phyloP scores from a whole-genome alignment of 2,888 invertebrate genomes.

The Epirrhoe alternata region DNA sequence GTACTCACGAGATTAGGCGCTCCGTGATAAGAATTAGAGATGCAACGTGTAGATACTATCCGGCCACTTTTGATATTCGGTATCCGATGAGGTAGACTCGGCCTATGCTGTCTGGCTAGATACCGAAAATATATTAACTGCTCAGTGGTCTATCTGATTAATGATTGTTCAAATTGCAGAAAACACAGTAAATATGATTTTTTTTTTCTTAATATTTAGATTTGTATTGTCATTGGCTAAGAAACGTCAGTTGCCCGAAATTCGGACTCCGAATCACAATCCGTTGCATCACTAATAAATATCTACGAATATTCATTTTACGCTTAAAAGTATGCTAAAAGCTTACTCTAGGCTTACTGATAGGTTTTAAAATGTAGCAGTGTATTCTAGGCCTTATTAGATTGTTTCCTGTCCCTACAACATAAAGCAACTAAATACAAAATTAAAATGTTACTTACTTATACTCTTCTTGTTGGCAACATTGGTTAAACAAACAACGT shows the following conservation, averaged over 20 bases:
- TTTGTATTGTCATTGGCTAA: background rate
- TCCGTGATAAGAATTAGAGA: slow-evolving; percentile 18
- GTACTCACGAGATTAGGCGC: background rate
- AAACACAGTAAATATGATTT: too few relatives aligned
- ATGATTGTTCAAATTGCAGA: too few relatives aligned
- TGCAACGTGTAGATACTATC: background rate
- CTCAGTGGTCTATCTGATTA: too few relatives aligned
- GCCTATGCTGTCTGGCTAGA: too few relatives aligned
- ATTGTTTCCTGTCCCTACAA: slow-evolving; percentile 83
- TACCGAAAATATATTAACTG: too few relatives aligned
- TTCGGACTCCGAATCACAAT: background rate
- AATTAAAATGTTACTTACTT: slow-evolving; percentile 73
- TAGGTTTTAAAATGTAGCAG: slow-evolving; percentile 25
- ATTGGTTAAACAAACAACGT: slow-evolving; percentile 52
- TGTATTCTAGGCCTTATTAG: slow-evolving; percentile 54
- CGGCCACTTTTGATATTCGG: too few relatives aligned
- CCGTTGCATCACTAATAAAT: slow-evolving; percentile 2
- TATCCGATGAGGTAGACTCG: too few relatives aligned
- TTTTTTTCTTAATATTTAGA: too few relatives aligned
- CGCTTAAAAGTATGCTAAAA: slow-evolving; percentile 16
- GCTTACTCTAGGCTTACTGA: slow-evolving; percentile 22
- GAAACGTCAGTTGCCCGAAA: background rate
- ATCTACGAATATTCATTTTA: background rate
- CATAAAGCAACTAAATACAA: slow-evolving; percentile 58
- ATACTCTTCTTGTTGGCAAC: slow-evolving; percentile 51